These are phyloP conservation scores for Scaptomyza reducta DNA, from an alignment of 2,888 invertebrate genomes.

Conservation along the genomic window DNA sequence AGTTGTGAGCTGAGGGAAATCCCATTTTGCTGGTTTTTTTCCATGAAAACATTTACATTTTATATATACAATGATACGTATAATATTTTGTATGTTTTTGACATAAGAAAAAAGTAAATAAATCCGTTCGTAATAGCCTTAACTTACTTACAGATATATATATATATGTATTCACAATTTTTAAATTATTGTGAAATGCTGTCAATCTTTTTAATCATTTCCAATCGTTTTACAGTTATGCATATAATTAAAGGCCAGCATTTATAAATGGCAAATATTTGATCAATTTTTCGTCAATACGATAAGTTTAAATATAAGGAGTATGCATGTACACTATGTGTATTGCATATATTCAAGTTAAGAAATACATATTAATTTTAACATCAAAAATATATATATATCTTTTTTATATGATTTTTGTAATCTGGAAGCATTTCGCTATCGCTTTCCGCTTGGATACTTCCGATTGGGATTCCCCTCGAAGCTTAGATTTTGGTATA, in stretches of 20 bases:
- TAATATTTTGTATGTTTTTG: not conserved
- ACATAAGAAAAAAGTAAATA: not conserved
- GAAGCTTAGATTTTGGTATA: conserved; percentile 71
- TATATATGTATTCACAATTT: too few species aligned
- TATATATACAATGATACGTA: not conserved
- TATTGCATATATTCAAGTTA: conserved; percentile 2
- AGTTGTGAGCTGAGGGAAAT: not conserved
- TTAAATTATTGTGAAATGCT: too few species aligned
- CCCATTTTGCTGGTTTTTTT: not conserved
- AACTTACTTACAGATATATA: too few species aligned
- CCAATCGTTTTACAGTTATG: not conserved
- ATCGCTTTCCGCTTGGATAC: not conserved
- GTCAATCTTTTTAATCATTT: not conserved
- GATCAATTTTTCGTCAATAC: conserved; percentile 4
- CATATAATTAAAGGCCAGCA: not conserved
- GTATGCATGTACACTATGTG: not conserved
- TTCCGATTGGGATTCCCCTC: not conserved
- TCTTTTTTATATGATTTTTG: not conserved
- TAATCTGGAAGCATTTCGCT: not conserved
- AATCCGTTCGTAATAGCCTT: too few species aligned
- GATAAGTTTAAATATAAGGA: not conserved
- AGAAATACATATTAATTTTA: not conserved
- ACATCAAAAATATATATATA: conserved; percentile 21
- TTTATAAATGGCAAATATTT: conserved; percentile 1
- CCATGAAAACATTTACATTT: not conserved